Percentiles rank a stretch among this genome's conserved stretches.
Evolutionary conservation across 2,113 vertebrate species (phyloP).

Genomic region (Origma solitaria): DNA sequence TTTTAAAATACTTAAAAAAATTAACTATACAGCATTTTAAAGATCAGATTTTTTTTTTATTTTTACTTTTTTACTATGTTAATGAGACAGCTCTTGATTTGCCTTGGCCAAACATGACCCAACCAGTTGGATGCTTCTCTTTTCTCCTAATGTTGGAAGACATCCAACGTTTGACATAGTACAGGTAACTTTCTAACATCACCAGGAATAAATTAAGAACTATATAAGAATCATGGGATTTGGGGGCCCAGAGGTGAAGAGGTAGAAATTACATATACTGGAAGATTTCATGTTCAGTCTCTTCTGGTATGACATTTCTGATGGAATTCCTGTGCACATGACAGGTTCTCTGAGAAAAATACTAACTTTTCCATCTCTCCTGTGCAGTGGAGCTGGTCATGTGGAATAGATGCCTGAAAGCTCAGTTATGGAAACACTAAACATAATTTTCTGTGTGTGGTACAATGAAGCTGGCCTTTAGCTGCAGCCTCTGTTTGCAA

Average conservation of each 20-base stretch:
- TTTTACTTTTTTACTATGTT: neutral
- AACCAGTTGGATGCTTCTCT: neutral
- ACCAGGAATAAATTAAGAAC: neutral
- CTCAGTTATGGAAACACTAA: neutral
- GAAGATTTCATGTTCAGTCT: neutral
- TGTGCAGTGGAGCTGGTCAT: neutral
- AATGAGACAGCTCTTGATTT: conserved; percentile 19
- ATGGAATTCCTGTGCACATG: neutral
- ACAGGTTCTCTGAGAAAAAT: neutral
- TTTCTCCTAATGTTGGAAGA: neutral
- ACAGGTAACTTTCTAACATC: neutral
- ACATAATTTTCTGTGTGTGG: neutral
- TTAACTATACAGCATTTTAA: conserved; percentile 12
- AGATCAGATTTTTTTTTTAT: neutral
- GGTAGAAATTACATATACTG: neutral
- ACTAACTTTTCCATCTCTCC: neutral
- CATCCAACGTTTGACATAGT: neutral
- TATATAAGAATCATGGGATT: neutral
- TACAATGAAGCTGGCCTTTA: neutral
- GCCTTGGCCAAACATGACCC: neutral
- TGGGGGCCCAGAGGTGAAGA: neutral
- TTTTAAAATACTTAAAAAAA: conserved; percentile 37
- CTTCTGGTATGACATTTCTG: neutral
- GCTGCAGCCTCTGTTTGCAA: neutral
- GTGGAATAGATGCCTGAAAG: neutral